Conservation (phyloP, 2,113 vertebrate genomes). For the Pyrgilauda ruficollis region DNA sequence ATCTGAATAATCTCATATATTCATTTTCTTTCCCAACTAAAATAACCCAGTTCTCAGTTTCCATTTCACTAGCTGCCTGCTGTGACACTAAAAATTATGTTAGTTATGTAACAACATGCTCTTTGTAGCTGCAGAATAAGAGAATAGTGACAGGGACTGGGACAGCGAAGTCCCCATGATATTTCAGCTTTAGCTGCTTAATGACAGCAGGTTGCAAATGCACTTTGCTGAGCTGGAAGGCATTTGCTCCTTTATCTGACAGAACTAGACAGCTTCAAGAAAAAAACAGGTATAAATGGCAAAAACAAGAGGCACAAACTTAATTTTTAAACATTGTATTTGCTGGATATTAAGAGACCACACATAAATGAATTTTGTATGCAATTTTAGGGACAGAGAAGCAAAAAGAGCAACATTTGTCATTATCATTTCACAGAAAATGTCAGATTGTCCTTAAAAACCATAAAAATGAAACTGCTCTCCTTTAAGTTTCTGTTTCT, state of each 20-base stretch:
- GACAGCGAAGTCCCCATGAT: neutral
- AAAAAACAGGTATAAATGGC: neutral
- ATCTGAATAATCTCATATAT: conserved; percentile 5
- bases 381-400: neutral
- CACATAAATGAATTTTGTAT: neutral
- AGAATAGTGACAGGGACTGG: conserved; percentile 29
- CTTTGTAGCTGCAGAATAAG: conserved; percentile 34
- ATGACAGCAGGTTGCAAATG: conserved; percentile 18
- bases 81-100: conserved; percentile 52
- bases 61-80: conserved; percentile 39
- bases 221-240: conserved; percentile 2
- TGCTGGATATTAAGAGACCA: neutral
- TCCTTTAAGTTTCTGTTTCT: neutral
- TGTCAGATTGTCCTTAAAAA: neutral
- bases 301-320: neutral
- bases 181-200: conserved; percentile 32
- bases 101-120: conserved; percentile 53
- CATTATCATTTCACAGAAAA: neutral
- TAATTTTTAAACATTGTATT: conserved; percentile 12
- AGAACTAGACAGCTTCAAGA: neutral
- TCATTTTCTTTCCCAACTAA: neutral
- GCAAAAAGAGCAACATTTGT: neutral
- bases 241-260: neutral
- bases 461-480: neutral
- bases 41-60: conserved; percentile 54